Conservation (phyloP, 2,797 vertebrate species). For the Cercopithecus mitis region DNA sequence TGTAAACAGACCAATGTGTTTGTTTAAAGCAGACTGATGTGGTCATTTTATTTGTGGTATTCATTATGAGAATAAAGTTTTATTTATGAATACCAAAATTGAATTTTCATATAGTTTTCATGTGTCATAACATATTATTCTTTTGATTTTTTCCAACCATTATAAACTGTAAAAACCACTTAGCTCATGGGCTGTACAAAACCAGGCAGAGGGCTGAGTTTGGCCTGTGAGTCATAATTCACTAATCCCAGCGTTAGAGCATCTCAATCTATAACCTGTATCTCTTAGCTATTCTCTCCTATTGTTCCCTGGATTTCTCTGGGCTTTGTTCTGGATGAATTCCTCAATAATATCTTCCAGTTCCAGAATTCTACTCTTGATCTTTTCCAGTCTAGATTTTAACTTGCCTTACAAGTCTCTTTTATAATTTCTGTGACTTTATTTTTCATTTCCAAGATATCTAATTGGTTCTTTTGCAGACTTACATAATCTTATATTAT, state of each 20-base stretch:
- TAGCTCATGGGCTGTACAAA: not conserved
- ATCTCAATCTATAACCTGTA: not conserved
- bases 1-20: not conserved
- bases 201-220: not conserved
- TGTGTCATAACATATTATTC: not conserved
- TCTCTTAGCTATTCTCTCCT: not conserved
- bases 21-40: no score
- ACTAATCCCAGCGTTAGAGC: not conserved
- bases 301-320: not conserved
- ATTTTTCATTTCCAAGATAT: slow-evolving; percentile 15
- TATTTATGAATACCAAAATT: not conserved
- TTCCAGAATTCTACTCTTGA: not conserved
- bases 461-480: slow-evolving; percentile 18
- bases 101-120: not conserved
- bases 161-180: not conserved
- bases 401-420: not conserved
- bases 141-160: not conserved
- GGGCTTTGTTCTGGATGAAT: not conserved
- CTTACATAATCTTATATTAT: not conserved
- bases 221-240: not conserved
- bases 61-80: not conserved
- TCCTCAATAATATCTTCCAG: not conserved
- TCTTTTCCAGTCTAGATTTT: not conserved
- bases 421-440: not conserved
- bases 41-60: no score